Evolutionary conservation across 2,888 invertebrate genomes (phyloP).

Genomic region (Scaptomyza caliginosa): DNA sequence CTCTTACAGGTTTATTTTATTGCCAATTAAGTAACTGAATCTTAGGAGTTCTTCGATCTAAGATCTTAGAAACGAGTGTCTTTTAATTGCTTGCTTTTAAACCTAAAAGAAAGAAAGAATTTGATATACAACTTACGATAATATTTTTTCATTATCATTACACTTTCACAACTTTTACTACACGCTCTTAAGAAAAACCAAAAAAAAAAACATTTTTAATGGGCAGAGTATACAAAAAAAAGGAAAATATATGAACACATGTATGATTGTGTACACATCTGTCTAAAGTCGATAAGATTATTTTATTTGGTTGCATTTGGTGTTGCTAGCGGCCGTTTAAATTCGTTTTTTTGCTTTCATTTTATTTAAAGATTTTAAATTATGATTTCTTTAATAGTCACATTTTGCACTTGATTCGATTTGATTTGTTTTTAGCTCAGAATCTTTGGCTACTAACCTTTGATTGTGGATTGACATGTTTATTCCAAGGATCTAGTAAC

Average conservation of each 20-base stretch:
- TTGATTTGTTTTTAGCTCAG: background rate
- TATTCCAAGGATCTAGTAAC: constrained; percentile 18
- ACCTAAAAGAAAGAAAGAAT: too few relatives aligned
- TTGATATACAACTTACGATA: too few relatives aligned
- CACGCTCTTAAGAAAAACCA: too few relatives aligned
- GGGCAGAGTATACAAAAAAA: background rate
- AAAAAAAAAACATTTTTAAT: background rate
- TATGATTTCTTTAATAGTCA: background rate
- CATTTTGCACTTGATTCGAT: background rate
- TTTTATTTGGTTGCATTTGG: constrained; percentile 19
- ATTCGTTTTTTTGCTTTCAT: background rate
- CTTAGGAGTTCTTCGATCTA: too few relatives aligned
- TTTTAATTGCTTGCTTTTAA: too few relatives aligned
- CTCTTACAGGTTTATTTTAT: too few relatives aligned
- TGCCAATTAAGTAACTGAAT: too few relatives aligned
- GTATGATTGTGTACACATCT: background rate
- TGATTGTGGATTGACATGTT: constrained; percentile 32
- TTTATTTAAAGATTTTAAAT: background rate
- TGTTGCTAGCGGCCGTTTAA: constrained; percentile 30
- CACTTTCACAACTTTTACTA: background rate
- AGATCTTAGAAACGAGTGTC: too few relatives aligned
- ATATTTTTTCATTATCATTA: too few relatives aligned
- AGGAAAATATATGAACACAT: background rate
- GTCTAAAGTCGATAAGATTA: constrained; percentile 37
- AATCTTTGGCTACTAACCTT: constrained; percentile 30